Evolutionary conservation across 2,888 invertebrate species (phyloP).

Genomic region (Hemaris fuciformis): DNA sequence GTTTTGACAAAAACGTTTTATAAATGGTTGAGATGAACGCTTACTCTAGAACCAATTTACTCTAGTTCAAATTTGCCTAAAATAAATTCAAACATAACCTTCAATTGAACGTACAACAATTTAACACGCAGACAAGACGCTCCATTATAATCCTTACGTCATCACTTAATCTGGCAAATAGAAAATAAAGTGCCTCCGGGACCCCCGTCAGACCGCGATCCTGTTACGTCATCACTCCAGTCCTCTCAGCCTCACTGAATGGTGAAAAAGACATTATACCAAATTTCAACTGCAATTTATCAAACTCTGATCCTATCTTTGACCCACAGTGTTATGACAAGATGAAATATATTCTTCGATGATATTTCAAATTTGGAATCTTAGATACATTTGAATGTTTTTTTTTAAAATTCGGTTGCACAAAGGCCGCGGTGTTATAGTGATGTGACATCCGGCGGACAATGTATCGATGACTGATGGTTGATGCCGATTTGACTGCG

Average conservation of each 20-base stretch:
- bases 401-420: slow-evolving; percentile 42
- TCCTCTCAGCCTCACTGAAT: slow-evolving; percentile 44
- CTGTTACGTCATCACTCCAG: slow-evolving; percentile 69
- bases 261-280: slow-evolving; percentile 81
- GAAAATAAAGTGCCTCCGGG: slow-evolving; percentile 16
- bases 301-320: slow-evolving; percentile 72
- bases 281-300: slow-evolving; percentile 79
- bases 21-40: not conserved
- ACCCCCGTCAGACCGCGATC: slow-evolving; percentile 53
- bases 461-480: slow-evolving; percentile 69
- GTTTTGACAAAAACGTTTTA: too few species aligned
- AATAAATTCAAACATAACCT: not conserved
- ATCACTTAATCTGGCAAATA: slow-evolving; percentile 14
- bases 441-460: slow-evolving; percentile 72
- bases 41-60: not conserved
- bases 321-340: slow-evolving; percentile 80
- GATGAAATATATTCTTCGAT: slow-evolving; percentile 77
- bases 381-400: slow-evolving; percentile 53
- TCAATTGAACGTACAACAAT: not conserved
- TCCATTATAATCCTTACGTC: slow-evolving; percentile 14
- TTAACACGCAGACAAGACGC: slow-evolving; percentile 5
- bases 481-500: slow-evolving; percentile 47
- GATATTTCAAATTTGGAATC: slow-evolving; percentile 70
- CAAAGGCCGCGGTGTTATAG: slow-evolving; percentile 47
- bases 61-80: not conserved